Base-by-base conservation (phyloP, 2,888 invertebrate species). In the Synanthedon andrenaeformis region DNA sequence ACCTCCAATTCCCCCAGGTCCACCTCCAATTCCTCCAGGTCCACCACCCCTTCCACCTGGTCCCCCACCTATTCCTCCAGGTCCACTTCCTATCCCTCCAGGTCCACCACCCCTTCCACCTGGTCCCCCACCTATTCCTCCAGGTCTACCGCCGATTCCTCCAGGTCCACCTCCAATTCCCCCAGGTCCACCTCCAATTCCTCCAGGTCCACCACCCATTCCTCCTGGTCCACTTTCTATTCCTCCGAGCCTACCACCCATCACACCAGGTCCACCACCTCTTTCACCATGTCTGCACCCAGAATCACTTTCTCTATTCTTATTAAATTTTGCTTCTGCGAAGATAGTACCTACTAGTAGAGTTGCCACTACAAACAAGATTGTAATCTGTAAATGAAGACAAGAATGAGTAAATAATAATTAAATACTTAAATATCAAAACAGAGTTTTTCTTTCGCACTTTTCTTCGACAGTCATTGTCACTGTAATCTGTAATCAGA, bases 51-150 rank as follows among this genome's bases (percentile, higher is more conserved):
- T 19, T 3, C 19, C 19, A 0, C 28, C 51, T 0, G 4, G 55
- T 41, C 17, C 17, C 3, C 58, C 53, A 0, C 58, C 57, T 11
- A 42, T 55, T 17, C 59, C 59, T 4, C 63, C 57, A 42, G 52
- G 55, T 8, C 49, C 3, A 3, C 52, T 42, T 2, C 42, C 23
- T 0, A 4, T 4, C 1, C 23, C 4, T 23, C 23, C 23, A 23
- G 23, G 23, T 23, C 42, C n/a, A 42, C 42, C n/a, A 2, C 12
- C 42, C 4, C 4, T 4, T 42, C 42, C 12, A 1, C 69, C 23
- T 4, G 42, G 13, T 13, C 42, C 8, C n/a, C 28, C 13, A 1
- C 42, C 4, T 4, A 2, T 45, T n/a, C 12, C 42, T 13, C 42
- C 42, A 13, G 11, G 13, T 3, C 42, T 3, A 4, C 12, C 6